Conservation (phyloP, 2,113 vertebrate genomes). For the Gasterosteus aculeatus region DNA sequence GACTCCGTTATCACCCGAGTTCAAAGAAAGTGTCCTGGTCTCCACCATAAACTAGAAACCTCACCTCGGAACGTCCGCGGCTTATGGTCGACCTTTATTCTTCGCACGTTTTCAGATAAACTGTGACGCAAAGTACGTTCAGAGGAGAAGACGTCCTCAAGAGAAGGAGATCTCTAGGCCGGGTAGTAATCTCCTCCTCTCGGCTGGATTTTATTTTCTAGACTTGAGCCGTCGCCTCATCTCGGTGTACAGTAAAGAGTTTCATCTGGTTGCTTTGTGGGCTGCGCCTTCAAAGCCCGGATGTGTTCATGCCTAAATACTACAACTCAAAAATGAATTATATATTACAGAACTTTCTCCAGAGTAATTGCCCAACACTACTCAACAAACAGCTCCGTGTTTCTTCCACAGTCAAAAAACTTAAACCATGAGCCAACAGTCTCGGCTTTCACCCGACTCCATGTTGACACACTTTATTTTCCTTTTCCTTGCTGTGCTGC, state of each 20-base stretch:
- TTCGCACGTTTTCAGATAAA: not conserved
- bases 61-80: not conserved
- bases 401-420: not conserved
- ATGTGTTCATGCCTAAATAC: not conserved
- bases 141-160: no score
- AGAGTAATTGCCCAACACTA: not conserved
- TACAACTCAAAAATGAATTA: not conserved
- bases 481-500: not conserved
- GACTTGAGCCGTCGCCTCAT: not conserved
- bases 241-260: not conserved
- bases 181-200: not conserved
- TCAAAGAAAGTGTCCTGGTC: not conserved
- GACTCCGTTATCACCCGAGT: not conserved
- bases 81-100: not conserved
- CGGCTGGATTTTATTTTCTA: not conserved
- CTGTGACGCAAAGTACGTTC: not conserved
- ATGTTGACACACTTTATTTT: conserved; percentile 49
- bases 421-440: conserved; percentile 12
- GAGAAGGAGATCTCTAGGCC: not conserved
- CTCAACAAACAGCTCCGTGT: not conserved
- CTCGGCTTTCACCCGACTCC: conserved; percentile 6
- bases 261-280: conserved; percentile 9
- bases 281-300: not conserved
- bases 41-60: conserved; percentile 8
- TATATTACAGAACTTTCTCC: not conserved